Evolutionary conservation across 2,113 vertebrate genomes (phyloP), one percentile per base, ranked within the genome.

Genomic region (Miniopterus natalensis): DNA sequence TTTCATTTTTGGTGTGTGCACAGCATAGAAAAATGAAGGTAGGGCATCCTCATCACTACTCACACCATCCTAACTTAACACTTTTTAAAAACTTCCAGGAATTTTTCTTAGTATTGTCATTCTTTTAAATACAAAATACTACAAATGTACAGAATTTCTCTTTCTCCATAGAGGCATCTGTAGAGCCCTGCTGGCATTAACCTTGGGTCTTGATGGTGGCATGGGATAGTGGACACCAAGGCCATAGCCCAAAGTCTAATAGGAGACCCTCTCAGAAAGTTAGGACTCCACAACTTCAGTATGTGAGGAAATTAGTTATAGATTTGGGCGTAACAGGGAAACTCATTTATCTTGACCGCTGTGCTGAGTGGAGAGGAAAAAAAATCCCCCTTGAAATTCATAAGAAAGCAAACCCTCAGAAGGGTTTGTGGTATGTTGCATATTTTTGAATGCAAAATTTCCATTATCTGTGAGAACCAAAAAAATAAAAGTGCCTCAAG

Each of bases 81-180:
- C 3, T 42, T 25, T 25, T 5, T 25, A 75, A 31, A 75, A 49
- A 40, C n/a, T 94, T 92, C 59, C 59, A 71, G 36, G 27, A 63
- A 23, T 61, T 88, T 92, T 92, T 93, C 63, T 81, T 92, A 87
- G 70, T 71, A 79, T 17, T 90, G 2, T 42, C 75, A 85, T 85
- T 83, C 45, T 47, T 93, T 86, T 70, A 71, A 87, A 73, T 88
- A 87, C 63, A 74, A 89, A 93, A 93, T 53, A 90, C 12, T 91
- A 65, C 9, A 78, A 74, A 68, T 36, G 59, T n/a, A 59, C 2
- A 42, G 14, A 85, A 81, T 27, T 29, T 59, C 65, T 18, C 42
- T 42, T 71, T 96, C 31, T 89, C 51, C 3, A 3, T 40, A 36
- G 42, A 63, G 66, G 27, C 21, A 23, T 85, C 40, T 40, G 27